A percentile compares a stretch with the other conserved stretches of the same genome.
phyloP scores from a whole-genome alignment of 2,888 invertebrate species.

The Teleogryllus oceanicus region DNA sequence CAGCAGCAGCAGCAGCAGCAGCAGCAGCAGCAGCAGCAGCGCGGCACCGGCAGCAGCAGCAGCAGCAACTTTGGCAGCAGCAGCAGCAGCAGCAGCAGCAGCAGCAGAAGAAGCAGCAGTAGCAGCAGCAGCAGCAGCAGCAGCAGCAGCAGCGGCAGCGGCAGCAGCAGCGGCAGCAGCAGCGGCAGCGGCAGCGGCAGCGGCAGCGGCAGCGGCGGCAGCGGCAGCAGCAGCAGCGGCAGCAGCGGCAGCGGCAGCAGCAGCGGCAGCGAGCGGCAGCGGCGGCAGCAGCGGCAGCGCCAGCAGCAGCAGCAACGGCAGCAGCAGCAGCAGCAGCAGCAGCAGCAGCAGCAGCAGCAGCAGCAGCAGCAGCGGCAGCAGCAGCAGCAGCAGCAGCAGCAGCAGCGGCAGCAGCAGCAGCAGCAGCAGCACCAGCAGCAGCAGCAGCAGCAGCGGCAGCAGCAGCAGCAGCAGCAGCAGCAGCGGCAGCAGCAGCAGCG shows the following conservation, averaged over 20 bases:
- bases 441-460: constrained; percentile 66
- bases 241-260: constrained; percentile 3
- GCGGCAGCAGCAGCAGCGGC: background rate
- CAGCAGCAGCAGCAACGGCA: background rate
- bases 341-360: background rate
- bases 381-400: constrained; percentile 61
- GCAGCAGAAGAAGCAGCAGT: background rate
- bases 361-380: background rate
- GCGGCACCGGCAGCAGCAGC: background rate
- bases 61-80: background rate
- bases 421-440: background rate
- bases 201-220: background rate
- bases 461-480: background rate
- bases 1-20: too few species aligned
- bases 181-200: constrained; percentile 18
- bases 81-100: background rate
- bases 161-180: background rate
- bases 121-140: background rate
- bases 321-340: background rate
- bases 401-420: constrained; percentile 57
- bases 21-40: too few species aligned
- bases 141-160: background rate
- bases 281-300: background rate
- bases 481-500: background rate
- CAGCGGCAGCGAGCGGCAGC: constrained; percentile 20